Conservation (phyloP, 2,797 vertebrate genomes). For the Aythya fuligula region DNA sequence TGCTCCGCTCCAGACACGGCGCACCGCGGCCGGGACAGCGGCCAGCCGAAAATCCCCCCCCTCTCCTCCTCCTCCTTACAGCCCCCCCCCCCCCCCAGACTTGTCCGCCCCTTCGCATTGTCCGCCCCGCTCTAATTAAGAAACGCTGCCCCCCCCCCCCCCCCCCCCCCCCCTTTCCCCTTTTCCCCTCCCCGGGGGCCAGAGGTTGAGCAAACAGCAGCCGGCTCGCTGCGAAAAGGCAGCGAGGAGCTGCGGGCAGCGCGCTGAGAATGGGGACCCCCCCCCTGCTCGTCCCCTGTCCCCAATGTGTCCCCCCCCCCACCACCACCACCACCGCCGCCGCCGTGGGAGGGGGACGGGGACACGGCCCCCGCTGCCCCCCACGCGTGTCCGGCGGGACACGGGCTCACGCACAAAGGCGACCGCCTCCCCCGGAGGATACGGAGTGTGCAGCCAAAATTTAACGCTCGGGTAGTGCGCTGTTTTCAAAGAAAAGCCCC, state of each 20-base stretch:
- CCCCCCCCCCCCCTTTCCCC: background rate
- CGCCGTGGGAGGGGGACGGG: too few relatives aligned
- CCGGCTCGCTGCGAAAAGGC: background rate
- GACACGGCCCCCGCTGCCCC: too few relatives aligned
- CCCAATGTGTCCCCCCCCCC: too few relatives aligned
- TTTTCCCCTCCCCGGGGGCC: background rate
- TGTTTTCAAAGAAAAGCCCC: constrained; percentile 18
- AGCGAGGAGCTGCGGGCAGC: background rate
- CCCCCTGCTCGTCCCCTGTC: accelerated
- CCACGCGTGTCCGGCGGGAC: too few relatives aligned
- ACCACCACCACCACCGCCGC: too few relatives aligned
- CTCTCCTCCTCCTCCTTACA: background rate
- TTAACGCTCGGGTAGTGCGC: constrained; percentile 56
- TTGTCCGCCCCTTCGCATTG: constrained; percentile 77
- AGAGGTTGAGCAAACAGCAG: background rate
- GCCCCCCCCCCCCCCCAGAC: background rate
- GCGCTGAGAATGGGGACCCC: background rate
- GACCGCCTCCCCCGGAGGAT: background rate
- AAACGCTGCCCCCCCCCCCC: constrained; percentile 79
- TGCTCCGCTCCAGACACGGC: constrained; percentile 90
- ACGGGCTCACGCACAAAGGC: background rate
- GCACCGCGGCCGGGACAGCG: constrained; percentile 84
- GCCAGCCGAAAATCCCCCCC: constrained; percentile 65
- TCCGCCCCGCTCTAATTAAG: constrained; percentile 82
- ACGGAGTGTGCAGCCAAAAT: constrained; percentile 38